Conservation (phyloP, 2,888 invertebrate species). For the Lathronympha strigana region DNA sequence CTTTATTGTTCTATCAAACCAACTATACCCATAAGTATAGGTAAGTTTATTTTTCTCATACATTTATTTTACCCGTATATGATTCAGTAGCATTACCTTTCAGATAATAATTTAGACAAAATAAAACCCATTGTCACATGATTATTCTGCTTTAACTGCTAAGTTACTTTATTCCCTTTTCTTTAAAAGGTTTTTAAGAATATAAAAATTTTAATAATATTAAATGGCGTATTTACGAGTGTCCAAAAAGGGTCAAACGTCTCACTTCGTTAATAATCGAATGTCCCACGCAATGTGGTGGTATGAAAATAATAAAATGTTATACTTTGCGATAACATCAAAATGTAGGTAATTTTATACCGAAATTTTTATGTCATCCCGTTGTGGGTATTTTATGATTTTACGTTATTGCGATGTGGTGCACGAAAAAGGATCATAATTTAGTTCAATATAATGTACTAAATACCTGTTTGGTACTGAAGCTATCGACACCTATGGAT, state of each 20-base stretch:
- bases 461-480: too few relatives aligned
- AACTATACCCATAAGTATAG: too few relatives aligned
- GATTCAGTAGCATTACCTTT: not conserved
- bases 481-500: too few relatives aligned
- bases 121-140: not conserved
- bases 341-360: constrained; percentile 68
- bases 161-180: constrained; percentile 13
- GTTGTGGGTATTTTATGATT: constrained; percentile 55
- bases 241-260: constrained; percentile 23
- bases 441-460: not conserved
- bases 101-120: not conserved
- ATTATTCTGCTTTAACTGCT: not conserved
- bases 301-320: constrained; percentile 25
- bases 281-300: constrained; percentile 29
- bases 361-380: constrained; percentile 55
- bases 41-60: too few relatives aligned
- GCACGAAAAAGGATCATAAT: constrained; percentile 33
- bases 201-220: constrained; percentile 23
- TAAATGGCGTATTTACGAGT: constrained; percentile 19
- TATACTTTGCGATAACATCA: constrained; percentile 44
- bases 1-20: too few relatives aligned
- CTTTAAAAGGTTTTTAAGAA: constrained; percentile 19
- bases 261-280: constrained; percentile 31
- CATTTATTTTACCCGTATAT: too few relatives aligned
- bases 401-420: constrained; percentile 47